Evolutionary conservation across 1,140 invertebrate species (phyloP), one percentile per base, ranked within the genome.

Genomic region (Gonatopus flavifemur): DNA sequence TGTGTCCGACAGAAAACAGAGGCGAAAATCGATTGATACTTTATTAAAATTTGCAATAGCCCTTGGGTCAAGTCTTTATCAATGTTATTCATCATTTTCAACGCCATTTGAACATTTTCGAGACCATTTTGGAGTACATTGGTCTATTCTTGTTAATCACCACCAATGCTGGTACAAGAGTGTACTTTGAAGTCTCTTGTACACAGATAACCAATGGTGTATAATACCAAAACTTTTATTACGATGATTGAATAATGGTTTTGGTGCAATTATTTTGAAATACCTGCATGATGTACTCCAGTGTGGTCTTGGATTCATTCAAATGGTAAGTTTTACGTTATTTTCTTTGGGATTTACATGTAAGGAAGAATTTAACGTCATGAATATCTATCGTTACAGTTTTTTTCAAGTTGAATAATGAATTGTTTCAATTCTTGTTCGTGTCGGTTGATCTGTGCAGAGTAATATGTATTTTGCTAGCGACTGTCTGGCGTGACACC

Each of bases 201-300:
- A 51, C 62, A 52, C 51, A 62, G 59, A 59, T 56, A 12, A 49
- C 24, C n/a, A 30, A 51, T 57, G n/a, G 51, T 46, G 58, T 67
- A n/a, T 52, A 48, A 50, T 66, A 65, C 66, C 76, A 73, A 72
- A 77, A 68, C 72, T 70, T 72, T 72, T 70, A 77, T 74, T 77
- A 64, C 72, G 69, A 60, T 59, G 59, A 64, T 66, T 72, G 67
- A 69, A 74, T 76, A 73, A 69, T 68, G 39, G 67, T 74, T 74
- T 69, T 77, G 76, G 72, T 74, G 64, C 52, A 58, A 52, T 54
- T 43, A 45, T 25, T 54, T 57, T 45, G 49, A 64, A 51, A 62
- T 62, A 55, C 49, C 55, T 64, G 39, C 52, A 46, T 50, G 41
- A 64, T 69, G 69, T 77, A 66, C 72, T 77, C 70, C 74, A 77